phyloP scores from a whole-genome alignment of 1,140 invertebrate genomes.

The Cepaea nemoralis region DNA sequence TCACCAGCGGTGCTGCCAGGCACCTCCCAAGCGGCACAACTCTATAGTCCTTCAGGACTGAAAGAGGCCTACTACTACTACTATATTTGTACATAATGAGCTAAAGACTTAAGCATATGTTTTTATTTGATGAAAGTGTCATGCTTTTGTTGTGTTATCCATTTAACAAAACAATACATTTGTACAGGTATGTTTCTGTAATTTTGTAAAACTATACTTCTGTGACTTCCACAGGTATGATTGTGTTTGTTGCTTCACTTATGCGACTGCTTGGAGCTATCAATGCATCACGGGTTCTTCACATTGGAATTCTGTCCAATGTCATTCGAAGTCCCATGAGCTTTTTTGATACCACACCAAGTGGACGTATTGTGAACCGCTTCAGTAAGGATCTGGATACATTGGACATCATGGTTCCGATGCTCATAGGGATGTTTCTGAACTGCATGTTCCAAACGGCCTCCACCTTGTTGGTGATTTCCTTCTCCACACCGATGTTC shows the following conservation, averaged over 20 bases:
- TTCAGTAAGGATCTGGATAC: slow-evolving; percentile 75
- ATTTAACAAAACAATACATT: no score
- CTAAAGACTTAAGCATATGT: no score
- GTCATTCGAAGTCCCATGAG: slow-evolving; percentile 79
- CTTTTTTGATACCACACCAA: slow-evolving; percentile 85
- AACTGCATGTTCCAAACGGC: slow-evolving; percentile 80
- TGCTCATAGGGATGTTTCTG: slow-evolving; percentile 72
- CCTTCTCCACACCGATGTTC: slow-evolving; percentile 88
- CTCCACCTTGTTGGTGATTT: slow-evolving; percentile 88
- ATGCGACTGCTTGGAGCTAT: slow-evolving; percentile 64
- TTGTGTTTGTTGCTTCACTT: slow-evolving; percentile 58
- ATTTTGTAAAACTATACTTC: slow-evolving; percentile 52
- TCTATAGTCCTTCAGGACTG: no score
- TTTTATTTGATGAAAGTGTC: no score
- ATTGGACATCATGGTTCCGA: slow-evolving; percentile 72
- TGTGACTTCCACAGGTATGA: slow-evolving; percentile 51
- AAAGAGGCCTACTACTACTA: no score
- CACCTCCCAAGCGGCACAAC: no score
- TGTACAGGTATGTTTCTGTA: slow-evolving; percentile 62
- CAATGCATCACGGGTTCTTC: slow-evolving; percentile 65
- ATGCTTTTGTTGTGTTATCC: no score
- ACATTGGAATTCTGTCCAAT: slow-evolving; percentile 59
- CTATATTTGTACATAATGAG: no score
- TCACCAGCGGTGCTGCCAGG: no score
- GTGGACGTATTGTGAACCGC: slow-evolving; percentile 84